Base-by-base conservation (phyloP, 1,140 invertebrate genomes). In the Scaptomyza hsui region DNA sequence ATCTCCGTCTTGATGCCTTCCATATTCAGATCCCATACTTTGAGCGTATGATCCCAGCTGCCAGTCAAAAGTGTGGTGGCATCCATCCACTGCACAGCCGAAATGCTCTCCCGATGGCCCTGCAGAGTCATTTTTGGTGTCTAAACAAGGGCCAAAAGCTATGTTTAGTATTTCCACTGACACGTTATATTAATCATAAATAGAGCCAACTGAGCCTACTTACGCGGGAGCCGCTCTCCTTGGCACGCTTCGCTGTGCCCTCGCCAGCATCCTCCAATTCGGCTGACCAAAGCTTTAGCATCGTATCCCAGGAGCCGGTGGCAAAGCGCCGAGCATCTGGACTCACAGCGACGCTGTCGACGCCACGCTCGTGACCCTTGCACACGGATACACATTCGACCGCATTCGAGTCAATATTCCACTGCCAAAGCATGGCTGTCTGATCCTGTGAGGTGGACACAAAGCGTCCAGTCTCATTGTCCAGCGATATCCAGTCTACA, bases 41-140 rank as follows among this genome's bases (percentile, higher is more conserved):
- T 96, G 7, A 99, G 92, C 0, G 98, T 97, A 85, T 99, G 98
- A 93, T 99, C 99, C 98, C 98, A 98, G 1, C 96, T 96, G 72
- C 94, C 94, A 0, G 97, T 97, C 10, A 97, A 93, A 1, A 99
- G 89, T 60, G 95, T 95, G 39, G 94, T 92, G 52, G 92, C 93
- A 65, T 95, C 95, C 61, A 96, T 94, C 98, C 98, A 99, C 42
- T 94, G 93, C 0, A 97, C 93, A 0, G 95, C 94, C 5, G 96
- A 97, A 5, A 99, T 94, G 15, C 95, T 96, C 92, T 99, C 98
- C 72, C 95, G 95, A 90, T 99, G 99, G 0, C 98, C 98, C 91
- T 96, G 95, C 61, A 99, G 92, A 10, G 98, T 99, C 81, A 97
- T 93, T 65, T 96, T 91, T 2, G 98, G 97, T 41, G 95, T 95